Percentiles rank a stretch among this genome's conserved stretches.
Evolutionary conservation across 1,140 invertebrate species (phyloP).

Genomic region (Trinorchestia longiramus): DNA sequence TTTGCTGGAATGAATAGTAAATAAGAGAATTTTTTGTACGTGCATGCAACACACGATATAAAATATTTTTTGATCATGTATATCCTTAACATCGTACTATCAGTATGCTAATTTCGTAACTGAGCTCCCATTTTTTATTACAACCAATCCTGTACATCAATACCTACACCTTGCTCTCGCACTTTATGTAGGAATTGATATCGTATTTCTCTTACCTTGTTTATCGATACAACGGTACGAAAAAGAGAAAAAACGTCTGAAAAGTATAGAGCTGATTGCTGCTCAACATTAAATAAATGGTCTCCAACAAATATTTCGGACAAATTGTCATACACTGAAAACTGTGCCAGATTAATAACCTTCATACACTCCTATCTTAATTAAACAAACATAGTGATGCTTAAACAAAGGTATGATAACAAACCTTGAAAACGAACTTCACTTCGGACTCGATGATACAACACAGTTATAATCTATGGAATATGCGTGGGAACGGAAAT

Average conservation of each 20-base stretch:
- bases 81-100: not conserved
- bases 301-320: not conserved
- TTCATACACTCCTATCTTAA: not conserved
- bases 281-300: not conserved
- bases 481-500: not conserved
- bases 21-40: too few species aligned
- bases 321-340: not conserved
- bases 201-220: not conserved
- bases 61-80: not conserved
- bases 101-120: not conserved
- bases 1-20: too few species aligned
- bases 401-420: not conserved
- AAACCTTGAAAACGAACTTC: not conserved
- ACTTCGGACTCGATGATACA: constrained; percentile 12
- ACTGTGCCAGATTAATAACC: not conserved
- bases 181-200: not conserved
- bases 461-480: not conserved
- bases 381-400: not conserved
- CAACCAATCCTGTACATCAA: not conserved
- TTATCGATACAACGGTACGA: not conserved
- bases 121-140: not conserved
- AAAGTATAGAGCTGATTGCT: not conserved
- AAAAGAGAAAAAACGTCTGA: not conserved
- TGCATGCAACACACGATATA: not conserved
- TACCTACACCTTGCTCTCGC: too few species aligned